Evolutionary conservation across 2,888 invertebrate genomes (phyloP).

Genomic region (Eilema sororculum): DNA sequence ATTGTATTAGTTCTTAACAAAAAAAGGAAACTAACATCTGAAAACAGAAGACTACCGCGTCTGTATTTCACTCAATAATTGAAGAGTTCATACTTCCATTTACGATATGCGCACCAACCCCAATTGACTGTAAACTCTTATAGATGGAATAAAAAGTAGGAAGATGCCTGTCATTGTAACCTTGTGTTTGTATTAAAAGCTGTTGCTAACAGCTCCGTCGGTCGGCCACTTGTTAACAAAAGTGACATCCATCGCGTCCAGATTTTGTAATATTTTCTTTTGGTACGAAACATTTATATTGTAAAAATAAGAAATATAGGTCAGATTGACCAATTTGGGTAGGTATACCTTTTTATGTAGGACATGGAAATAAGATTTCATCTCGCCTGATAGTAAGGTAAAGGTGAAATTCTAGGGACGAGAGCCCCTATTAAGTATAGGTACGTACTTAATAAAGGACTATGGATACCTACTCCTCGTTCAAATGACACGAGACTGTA

Average conservation of each 20-base stretch:
- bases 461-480: no score
- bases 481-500: not conserved
- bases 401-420: not conserved
- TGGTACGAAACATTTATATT: not conserved
- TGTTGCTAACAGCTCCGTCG: not conserved
- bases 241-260: not conserved
- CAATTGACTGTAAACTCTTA: not conserved
- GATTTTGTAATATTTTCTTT: not conserved
- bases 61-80: not conserved
- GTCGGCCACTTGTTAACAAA: not conserved
- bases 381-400: not conserved
- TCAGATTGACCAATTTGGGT: not conserved
- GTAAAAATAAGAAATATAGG: not conserved
- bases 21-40: not conserved
- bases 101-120: not conserved
- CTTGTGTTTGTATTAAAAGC: not conserved
- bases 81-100: not conserved
- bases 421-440: no score
- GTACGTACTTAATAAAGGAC: no score
- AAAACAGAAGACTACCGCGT: not conserved
- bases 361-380: not conserved
- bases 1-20: no score
- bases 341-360: not conserved
- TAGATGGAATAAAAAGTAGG: not conserved
- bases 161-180: slow-evolving; percentile 4